These are phyloP conservation scores for Eciton burchellii DNA, from an alignment of 1,140 invertebrate species.

Conservation along the genomic window DNA sequence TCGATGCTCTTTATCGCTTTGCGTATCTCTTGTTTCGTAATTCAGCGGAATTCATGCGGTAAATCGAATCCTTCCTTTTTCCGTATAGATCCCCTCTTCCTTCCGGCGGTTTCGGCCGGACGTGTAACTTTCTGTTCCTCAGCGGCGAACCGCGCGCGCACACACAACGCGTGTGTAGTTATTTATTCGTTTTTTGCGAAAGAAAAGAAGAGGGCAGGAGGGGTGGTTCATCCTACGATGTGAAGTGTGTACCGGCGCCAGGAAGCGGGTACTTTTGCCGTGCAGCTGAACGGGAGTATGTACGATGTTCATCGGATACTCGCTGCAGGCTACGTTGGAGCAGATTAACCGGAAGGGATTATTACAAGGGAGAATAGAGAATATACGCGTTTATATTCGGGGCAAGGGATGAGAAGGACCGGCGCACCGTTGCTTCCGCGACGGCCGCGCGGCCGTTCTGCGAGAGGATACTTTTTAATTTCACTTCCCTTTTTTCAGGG, in stretches of 20 bases:
- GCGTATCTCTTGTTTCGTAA: not conserved
- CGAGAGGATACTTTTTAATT: slow-evolving; percentile 78
- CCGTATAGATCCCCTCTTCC: not conserved
- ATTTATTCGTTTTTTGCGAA: slow-evolving; percentile 74
- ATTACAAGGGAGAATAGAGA: slow-evolving; percentile 75
- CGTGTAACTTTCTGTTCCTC: slow-evolving; percentile 47
- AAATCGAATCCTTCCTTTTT: slow-evolving; percentile 40
- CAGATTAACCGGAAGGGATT: slow-evolving; percentile 83
- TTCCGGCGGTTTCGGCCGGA: slow-evolving; percentile 35
- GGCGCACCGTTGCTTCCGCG: slow-evolving; percentile 57
- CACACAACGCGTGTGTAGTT: slow-evolving; percentile 67
- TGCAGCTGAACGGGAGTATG: slow-evolving; percentile 66
- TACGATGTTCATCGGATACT: slow-evolving; percentile 75
- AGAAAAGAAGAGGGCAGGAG: slow-evolving; percentile 53
- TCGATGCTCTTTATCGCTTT: not conserved
- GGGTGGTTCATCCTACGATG: slow-evolving; percentile 51
- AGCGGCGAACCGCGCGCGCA: slow-evolving; percentile 9
- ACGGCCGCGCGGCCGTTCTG: slow-evolving; percentile 25
- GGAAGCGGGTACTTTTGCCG: slow-evolving; percentile 69
- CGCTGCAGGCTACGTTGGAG: slow-evolving; percentile 76
- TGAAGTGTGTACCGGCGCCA: slow-evolving; percentile 71
- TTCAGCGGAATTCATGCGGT: not conserved
- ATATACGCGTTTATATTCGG: slow-evolving; percentile 78
- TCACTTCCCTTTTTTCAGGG: slow-evolving; percentile 47
- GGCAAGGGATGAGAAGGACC: slow-evolving; percentile 77